Base-by-base conservation (phyloP, 2,113 vertebrate species). In the Thamnaconus septentrionalis region DNA sequence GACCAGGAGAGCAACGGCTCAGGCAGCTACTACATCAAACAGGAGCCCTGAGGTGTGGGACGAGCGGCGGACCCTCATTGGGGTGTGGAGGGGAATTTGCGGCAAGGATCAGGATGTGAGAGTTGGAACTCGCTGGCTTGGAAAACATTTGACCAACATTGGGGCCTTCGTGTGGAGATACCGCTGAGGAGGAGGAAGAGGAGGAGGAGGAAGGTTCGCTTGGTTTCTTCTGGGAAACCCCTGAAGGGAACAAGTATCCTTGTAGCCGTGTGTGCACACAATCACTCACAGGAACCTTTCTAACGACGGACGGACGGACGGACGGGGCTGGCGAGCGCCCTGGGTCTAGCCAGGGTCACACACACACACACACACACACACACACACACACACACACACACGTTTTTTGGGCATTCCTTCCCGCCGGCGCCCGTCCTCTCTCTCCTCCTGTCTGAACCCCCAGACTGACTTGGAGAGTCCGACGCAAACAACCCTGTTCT, bases 1-100 rank as follows among this genome's bases (percentile, higher is more conserved):
- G 95, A 98, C 88, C 97, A 97, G 91, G 96, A 98, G 66, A 98
- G 95, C 92, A 96, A 97, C 3, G 96, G 96, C 80, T 97, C 96
- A 5, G 95, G 95, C 91, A 94, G 94, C 91, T 96, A 96, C 91
- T 97, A 95, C 93, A 97, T 97, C 90, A 96, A 96, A 89, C 97
- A 99, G 65, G 97, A 98, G 66, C 96, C 95, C 5, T 96, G 87
- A 31, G 18, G 18, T 31, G 95, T 74, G 18, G 18, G 18, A 2
- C 18, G 18, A 31, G 18, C 18, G 18, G 18, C 18, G 18, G 18
- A 31, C 18, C 18, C 18, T 31, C 18, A 31, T 31, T 31, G 18
- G 18, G 2, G 18, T 31, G 18, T 31, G 18, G 18, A 31, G 18
- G 18, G 18, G 18, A 31, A 2, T 31, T 31, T 31, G 18, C 18